Evolutionary conservation across 2,888 invertebrate genomes (phyloP), one percentile per base, ranked within the genome.

Genomic region (Sepioteuthis lessoniana): DNA sequence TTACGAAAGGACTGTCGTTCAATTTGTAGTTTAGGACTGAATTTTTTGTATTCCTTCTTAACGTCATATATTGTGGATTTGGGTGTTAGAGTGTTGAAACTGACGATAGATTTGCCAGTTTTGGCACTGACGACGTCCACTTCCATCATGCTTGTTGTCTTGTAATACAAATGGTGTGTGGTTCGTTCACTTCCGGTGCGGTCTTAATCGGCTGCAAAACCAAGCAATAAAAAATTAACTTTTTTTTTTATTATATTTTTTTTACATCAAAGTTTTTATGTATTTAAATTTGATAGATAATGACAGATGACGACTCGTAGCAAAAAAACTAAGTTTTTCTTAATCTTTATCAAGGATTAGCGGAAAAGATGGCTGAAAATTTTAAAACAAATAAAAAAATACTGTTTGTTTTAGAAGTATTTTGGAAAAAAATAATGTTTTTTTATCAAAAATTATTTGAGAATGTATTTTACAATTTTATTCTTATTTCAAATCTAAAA

Each of bases 21-120:
- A 90, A 13, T 90, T n/a, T 60, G 76, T 46, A 25, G 46, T 42
- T 91, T 96, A 97, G 96, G 96, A 97, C 97, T 96, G 94, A 96
- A 95, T 94, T 95, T 96, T 50, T 95, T 97, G 95, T 99, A 98
- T 96, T 98, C 98, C 93, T 98, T 98, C 97, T 99, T 98, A 25
- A 99, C 98, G 96, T 98, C 98, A 95, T 97, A 97, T 93, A 99
- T 97, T 1, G 98, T 98, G 7, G 98, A 98, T 90, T 97, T 97
- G 38, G 94, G 91, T 42, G 94, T 94, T 1, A 96, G 94, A 95
- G 95, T 94, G 28, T 94, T 94, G 60, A 55, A 91, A 94, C 28
- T 93, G 94, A 94, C 47, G 25, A 90, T 90, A 94, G n/a, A 50
- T 92, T 50, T 91, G 35, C 42, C 35, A 94, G 60, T 93, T 35